These are phyloP conservation scores for Polietes domitor DNA, from an alignment of 2,888 invertebrate genomes.

Conservation along the genomic window DNA sequence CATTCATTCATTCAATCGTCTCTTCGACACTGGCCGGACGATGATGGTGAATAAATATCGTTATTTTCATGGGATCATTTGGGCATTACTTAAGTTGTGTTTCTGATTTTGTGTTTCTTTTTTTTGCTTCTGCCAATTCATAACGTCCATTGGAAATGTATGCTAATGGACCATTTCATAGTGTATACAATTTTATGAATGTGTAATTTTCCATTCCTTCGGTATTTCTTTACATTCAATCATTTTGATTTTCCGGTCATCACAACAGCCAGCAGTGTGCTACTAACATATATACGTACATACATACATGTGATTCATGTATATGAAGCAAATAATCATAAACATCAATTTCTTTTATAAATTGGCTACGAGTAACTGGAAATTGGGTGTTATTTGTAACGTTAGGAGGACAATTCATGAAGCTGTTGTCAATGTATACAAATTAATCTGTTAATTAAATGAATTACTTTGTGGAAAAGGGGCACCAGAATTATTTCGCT, in stretches of 20 bases:
- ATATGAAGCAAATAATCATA: not conserved
- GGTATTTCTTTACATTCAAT: not conserved
- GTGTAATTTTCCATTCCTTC: not conserved
- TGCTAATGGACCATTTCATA: not conserved
- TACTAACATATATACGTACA: too few relatives aligned
- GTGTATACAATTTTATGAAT: not conserved
- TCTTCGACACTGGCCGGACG: not conserved
- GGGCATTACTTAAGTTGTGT: not conserved
- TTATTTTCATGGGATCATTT: not conserved
- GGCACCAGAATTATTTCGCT: too few relatives aligned
- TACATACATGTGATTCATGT: not conserved
- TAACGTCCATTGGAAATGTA: not conserved
- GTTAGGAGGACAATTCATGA: not conserved
- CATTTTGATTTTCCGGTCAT: not conserved
- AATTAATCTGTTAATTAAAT: too few relatives aligned
- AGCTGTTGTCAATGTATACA: not conserved
- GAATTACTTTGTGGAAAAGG: too few relatives aligned
- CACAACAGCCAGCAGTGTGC: not conserved
- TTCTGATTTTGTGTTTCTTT: too few relatives aligned
- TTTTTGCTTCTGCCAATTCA: not conserved
- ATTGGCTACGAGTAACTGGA: not conserved
- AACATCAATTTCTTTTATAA: not conserved
- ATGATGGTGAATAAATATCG: slow-evolving; percentile 5
- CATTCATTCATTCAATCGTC: not conserved
- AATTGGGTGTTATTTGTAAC: too few relatives aligned